Conservation (phyloP, 1,140 invertebrate species). For the Solenopsis invicta region DNA sequence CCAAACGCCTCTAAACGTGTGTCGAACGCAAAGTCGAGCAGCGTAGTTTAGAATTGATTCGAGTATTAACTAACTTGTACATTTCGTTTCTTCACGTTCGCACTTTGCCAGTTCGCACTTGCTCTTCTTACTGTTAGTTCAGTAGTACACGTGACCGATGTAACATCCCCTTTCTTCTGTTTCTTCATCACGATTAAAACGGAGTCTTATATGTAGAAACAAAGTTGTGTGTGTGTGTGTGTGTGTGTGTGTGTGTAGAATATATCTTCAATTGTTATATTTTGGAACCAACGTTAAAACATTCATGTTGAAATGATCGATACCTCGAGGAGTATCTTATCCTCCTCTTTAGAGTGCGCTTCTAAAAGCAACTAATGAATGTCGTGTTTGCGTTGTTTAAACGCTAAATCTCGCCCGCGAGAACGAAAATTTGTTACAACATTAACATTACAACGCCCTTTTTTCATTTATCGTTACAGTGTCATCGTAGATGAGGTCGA, state of each 20-base stretch:
- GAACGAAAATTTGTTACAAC: slow-evolving; percentile 66
- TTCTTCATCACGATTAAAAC: neutral
- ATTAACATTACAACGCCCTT: slow-evolving; percentile 35
- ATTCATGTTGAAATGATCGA: slow-evolving; percentile 1
- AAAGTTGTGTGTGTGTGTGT: slow-evolving; percentile 37
- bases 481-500: neutral
- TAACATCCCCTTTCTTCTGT: neutral
- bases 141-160: neutral
- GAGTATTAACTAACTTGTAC: slow-evolving; percentile 34
- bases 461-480: slow-evolving; percentile 29
- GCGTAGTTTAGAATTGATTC: slow-evolving; percentile 28
- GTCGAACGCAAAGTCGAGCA: neutral
- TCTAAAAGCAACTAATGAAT: slow-evolving; percentile 39
- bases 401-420: slow-evolving; percentile 79
- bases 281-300: slow-evolving; percentile 39
- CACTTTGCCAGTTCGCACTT: neutral
- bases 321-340: neutral
- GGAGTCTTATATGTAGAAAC: slow-evolving; percentile 30
- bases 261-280: slow-evolving; percentile 34
- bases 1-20: neutral
- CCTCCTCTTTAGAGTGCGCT: neutral
- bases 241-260: slow-evolving; percentile 27
- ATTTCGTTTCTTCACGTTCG: neutral
- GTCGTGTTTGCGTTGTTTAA: neutral
- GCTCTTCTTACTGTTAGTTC: neutral